Evolutionary conservation across 2,113 vertebrate species (phyloP).

Genomic region (Catharus minimus): DNA sequence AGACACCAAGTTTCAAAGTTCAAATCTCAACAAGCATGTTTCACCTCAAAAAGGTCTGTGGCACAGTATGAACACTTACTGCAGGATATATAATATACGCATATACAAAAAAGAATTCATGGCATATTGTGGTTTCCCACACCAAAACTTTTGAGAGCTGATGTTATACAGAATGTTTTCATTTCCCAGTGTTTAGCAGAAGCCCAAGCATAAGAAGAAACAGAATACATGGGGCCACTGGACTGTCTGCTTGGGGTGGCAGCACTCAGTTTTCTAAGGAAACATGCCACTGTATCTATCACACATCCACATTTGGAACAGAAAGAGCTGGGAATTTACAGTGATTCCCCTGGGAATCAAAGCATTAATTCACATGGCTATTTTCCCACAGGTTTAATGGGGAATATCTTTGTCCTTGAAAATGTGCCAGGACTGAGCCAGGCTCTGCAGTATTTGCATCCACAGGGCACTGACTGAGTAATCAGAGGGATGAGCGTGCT

Average conservation of each 20-base stretch:
- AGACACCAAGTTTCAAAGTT: neutral
- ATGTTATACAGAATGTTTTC: neutral
- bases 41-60: neutral
- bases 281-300: slow-evolving; percentile 18
- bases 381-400: slow-evolving; percentile 51
- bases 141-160: neutral
- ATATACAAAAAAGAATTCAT: neutral
- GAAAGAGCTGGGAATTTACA: slow-evolving; percentile 15
- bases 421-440: slow-evolving; percentile 12
- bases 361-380: slow-evolving; percentile 12
- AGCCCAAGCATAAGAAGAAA: neutral
- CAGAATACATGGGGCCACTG: neutral
- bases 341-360: neutral
- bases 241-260: neutral
- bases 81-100: neutral
- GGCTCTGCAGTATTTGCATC: neutral
- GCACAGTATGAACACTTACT: neutral
- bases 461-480: neutral
- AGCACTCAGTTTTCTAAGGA: neutral
- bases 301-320: slow-evolving; percentile 40
- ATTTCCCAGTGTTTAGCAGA: neutral
- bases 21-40: neutral
- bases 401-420: slow-evolving; percentile 47
- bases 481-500: neutral
- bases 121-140: neutral